Percentiles rank a stretch among this genome's conserved stretches.
Evolutionary conservation across 2,888 invertebrate genomes (phyloP).

Genomic region (Chrysodeixis includens): DNA sequence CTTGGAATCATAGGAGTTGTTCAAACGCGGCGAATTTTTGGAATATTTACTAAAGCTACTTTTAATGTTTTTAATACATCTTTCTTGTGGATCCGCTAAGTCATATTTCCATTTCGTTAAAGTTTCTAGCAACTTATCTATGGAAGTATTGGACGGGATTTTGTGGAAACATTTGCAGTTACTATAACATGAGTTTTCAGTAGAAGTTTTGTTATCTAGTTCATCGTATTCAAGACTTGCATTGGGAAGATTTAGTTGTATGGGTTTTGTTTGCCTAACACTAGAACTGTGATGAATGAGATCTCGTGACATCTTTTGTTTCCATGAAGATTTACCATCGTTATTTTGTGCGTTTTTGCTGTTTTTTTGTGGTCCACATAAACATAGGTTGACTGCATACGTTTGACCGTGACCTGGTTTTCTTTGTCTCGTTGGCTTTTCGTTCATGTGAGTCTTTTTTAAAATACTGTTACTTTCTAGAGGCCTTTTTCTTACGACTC

Average conservation of each 20-base stretch:
- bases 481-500: conserved; percentile 25
- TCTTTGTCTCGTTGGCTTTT: conserved; percentile 59
- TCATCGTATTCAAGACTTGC: conserved; percentile 46
- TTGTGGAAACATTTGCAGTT: conserved; percentile 78
- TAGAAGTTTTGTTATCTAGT: conserved; percentile 39
- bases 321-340: conserved; percentile 37
- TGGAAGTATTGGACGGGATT: conserved; percentile 78
- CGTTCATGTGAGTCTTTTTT: conserved; percentile 44
- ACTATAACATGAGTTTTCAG: conserved; percentile 60
- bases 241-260: conserved; percentile 50
- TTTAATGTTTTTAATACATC: conserved; percentile 25
- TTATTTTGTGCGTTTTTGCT: conserved; percentile 38
- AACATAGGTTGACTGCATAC: conserved; percentile 79
- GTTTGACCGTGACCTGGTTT: conserved; percentile 63
- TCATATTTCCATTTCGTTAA: conserved; percentile 71
- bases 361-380: conserved; percentile 69
- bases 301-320: conserved; percentile 55
- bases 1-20: conserved; percentile 23
- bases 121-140: conserved; percentile 75
- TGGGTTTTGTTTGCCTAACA: conserved; percentile 67
- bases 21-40: conserved; percentile 13
- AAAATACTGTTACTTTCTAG: conserved; percentile 14
- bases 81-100: conserved; percentile 42
- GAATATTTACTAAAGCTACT: conserved; percentile 32
- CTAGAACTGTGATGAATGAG: conserved; percentile 51